Evolutionary conservation across 2,113 vertebrate genomes (phyloP), one percentile per base, ranked within the genome.

Genomic region (Passer domesticus): DNA sequence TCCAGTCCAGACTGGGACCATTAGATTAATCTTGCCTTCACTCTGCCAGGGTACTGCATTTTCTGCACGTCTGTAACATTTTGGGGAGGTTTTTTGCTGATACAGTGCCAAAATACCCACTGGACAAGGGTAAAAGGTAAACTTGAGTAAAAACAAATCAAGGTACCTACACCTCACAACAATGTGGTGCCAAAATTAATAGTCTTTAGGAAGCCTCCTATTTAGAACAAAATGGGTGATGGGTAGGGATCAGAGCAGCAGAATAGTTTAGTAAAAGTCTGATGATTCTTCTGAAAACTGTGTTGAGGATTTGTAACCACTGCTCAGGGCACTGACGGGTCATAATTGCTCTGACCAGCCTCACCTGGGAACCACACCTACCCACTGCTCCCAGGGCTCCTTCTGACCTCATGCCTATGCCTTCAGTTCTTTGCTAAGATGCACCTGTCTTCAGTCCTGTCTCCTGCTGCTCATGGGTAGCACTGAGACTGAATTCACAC

Each of bases 331-430:
- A 62, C 0, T 39, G 22, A 56, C 20, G 43, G 43, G 25, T 74
- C 47, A 49, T 24, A 92, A 62, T 3, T 63, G 56, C 52, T 70
- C 66, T 76, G 39, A 83, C 1, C 14, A 90, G 56, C 13, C 46
- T 37, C 50, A 52, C 13, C 37, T 8, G 17, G 30, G 20, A 83
- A 53, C 20, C 0, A 0, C 21, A 81, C 2, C 12, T 20, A 64
- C 16, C 5, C 52, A 25, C 24, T 14, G n/a, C 8, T 70, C 43
- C 28, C 35, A 74, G 13, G 16, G 43, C 31, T 86, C 43, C 31
- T 43, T 80, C 2, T 46, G 46, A 59, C 5, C 33, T 80, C 73
- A 81, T 28, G 37, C 15, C 35, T 52, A 25, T 0, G 5, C 41
- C 19, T 78, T 82, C 47, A n/a, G 50, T 21, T 39, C 50, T 89